Evolutionary conservation across 2,888 invertebrate genomes (phyloP), one percentile per base, ranked within the genome.

Genomic region (Drosophila austrosaltans): DNA sequence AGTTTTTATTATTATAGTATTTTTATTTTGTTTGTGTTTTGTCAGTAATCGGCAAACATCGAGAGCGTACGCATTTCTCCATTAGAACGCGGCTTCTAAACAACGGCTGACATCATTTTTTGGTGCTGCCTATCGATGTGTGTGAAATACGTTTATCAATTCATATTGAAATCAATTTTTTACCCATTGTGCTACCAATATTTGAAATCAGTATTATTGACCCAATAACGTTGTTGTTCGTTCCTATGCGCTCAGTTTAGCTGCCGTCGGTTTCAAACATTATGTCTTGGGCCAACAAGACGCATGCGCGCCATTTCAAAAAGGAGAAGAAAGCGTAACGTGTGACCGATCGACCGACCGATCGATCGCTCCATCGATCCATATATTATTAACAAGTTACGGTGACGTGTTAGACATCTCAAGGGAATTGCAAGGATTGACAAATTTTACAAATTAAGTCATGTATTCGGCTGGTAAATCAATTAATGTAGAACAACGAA

Each of bases 401-500:
- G 22, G 36, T 36, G 36, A 36, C 36, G 36, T 36, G 36, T 36
- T 36, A 36, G 36, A 36, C 8, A 36, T 36, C 36, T 36, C 36
- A 36, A 36, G 36, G 10, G 36, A 36, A 36, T 36, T 3, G 8
- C 22, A 25, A 48, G 48, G 48, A 48, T 48, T 48, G 48, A 48
- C 25, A 48, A 16, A 16, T 3, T 48, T 25, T 25, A 42, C 16
- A 10, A 48, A 48, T 75, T 79, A 32, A 57, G 36, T 30, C 65
- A 90, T 90, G 90, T 90, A 90, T 87, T 90, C 91, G 68, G 90
- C 91, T 81, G 90, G 90, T 90, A 90, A 91, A 85, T 90, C 25
- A 91, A 74, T 67, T 53, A 28, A 54, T 58, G 32, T 48, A 56
- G 44, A 72, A 58, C 63, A 69, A 69, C 1, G 8, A 36, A 36